phyloP scores from a whole-genome alignment of 2,888 invertebrate genomes.

The Tetragonula carbonaria region DNA sequence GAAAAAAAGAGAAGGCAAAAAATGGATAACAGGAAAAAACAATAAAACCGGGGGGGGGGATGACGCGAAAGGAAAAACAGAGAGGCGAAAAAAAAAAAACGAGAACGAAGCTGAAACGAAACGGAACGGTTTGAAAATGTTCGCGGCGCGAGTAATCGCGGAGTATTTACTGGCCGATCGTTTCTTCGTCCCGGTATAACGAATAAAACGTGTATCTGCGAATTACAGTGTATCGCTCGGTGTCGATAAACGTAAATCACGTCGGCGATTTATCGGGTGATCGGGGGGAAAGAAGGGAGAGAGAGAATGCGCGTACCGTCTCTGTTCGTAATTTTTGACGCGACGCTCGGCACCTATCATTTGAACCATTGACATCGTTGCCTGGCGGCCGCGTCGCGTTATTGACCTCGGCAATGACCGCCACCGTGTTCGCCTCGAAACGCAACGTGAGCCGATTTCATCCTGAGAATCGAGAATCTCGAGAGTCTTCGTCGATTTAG shows the following conservation, averaged over 20 bases:
- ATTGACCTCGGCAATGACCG: constrained; percentile 48
- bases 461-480: constrained; percentile 21
- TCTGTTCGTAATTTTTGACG: constrained; percentile 55
- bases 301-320: constrained; percentile 9
- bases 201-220: constrained; percentile 33
- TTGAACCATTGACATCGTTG: constrained; percentile 59
- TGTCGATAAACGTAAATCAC: constrained; percentile 52
- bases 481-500: constrained; percentile 24
- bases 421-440: constrained; percentile 3
- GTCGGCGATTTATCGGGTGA: constrained; percentile 36
- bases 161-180: constrained; percentile 40
- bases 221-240: constrained; percentile 16
- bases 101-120: not conserved
- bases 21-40: not conserved
- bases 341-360: constrained; percentile 49
- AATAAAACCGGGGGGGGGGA: not conserved
- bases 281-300: not conserved
- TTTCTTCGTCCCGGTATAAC: constrained; percentile 16
- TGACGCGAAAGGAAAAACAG: not conserved
- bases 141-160: constrained; percentile 32
- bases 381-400: constrained; percentile 14
- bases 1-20: not conserved
- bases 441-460: constrained; percentile 4
- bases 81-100: no score
- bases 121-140: constrained; percentile 10